Evolutionary conservation across 2,797 vertebrate genomes (phyloP).

Genomic region (Menidia menidia): DNA sequence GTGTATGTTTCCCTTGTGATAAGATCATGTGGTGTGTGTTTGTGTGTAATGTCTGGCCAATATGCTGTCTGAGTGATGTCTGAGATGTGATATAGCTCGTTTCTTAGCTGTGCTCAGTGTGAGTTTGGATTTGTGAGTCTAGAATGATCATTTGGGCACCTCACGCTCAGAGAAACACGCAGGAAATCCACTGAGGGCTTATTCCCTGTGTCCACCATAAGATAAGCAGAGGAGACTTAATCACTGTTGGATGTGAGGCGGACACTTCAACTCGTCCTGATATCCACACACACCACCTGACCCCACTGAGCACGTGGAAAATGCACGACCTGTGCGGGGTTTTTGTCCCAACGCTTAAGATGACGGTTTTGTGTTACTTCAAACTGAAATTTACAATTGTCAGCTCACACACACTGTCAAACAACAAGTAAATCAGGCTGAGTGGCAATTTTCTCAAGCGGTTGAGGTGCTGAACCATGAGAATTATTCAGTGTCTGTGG

Average conservation of each 20-base stretch:
- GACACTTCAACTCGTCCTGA: slow-evolving; percentile 77
- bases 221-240: slow-evolving; percentile 83
- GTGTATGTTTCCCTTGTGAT: slow-evolving; percentile 74
- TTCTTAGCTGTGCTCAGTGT: slow-evolving; percentile 39
- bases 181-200: slow-evolving; percentile 44
- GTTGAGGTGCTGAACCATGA: slow-evolving; percentile 42
- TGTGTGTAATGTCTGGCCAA: slow-evolving; percentile 76
- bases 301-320: slow-evolving; percentile 39
- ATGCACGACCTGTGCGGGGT: slow-evolving; percentile 2
- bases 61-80: slow-evolving; percentile 73
- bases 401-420: slow-evolving; percentile 12
- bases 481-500: slow-evolving; percentile 29
- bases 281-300: slow-evolving; percentile 72
- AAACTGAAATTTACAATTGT: not conserved
- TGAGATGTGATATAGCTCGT: slow-evolving; percentile 70
- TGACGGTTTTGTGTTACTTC: not conserved
- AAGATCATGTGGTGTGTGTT: slow-evolving; percentile 68
- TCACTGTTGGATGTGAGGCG: slow-evolving; percentile 80
- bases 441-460: slow-evolving; percentile 37
- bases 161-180: slow-evolving; percentile 14
- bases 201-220: slow-evolving; percentile 78
- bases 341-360: not conserved
- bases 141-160: slow-evolving; percentile 55
- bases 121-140: slow-evolving; percentile 29
- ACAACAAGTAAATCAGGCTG: slow-evolving; percentile 29